phyloP scores from a whole-genome alignment of 2,888 invertebrate genomes.

The Lomographa bimaculata region DNA sequence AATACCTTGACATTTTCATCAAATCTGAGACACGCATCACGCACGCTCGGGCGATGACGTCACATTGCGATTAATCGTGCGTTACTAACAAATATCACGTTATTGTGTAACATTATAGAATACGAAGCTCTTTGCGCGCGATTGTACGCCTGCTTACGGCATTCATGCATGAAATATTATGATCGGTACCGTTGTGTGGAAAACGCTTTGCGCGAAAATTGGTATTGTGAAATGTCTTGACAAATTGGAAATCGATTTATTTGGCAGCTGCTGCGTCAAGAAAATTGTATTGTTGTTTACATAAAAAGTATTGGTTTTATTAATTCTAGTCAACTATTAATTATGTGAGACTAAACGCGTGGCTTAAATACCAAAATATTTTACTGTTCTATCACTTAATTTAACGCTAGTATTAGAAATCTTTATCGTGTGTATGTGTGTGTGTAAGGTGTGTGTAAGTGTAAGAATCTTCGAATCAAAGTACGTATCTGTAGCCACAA shows the following conservation, averaged over 20 bases:
- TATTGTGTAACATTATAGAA: constrained; percentile 23
- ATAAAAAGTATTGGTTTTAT: too few species aligned
- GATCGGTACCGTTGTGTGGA: constrained; percentile 31
- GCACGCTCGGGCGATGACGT: constrained; percentile 28
- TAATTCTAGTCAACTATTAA: too few species aligned
- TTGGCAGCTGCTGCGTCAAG: constrained; percentile 23
- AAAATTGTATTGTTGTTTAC: constrained; percentile 2
- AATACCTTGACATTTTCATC: constrained; percentile 22
- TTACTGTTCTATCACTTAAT: too few species aligned
- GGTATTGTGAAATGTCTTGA: constrained; percentile 31
- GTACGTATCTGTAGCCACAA: too few species aligned
- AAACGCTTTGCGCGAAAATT: constrained; percentile 33
- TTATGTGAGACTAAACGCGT: too few species aligned
- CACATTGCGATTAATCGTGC: constrained; percentile 32
- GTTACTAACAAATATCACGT: constrained; percentile 27
- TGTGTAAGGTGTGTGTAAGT: too few species aligned
- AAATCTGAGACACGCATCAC: constrained; percentile 29
- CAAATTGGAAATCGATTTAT: constrained; percentile 34
- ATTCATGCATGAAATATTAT: constrained; percentile 46
- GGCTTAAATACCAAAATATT: too few species aligned
- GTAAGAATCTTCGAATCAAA: too few species aligned
- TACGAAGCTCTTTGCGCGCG: constrained; percentile 25
- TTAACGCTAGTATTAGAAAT: too few species aligned
- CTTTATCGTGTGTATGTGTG: too few species aligned
- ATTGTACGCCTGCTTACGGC: constrained; percentile 36